These are phyloP conservation scores for Elgaria multicarinata DNA, from an alignment of 2,113 vertebrate genomes.

Conservation along the genomic window DNA sequence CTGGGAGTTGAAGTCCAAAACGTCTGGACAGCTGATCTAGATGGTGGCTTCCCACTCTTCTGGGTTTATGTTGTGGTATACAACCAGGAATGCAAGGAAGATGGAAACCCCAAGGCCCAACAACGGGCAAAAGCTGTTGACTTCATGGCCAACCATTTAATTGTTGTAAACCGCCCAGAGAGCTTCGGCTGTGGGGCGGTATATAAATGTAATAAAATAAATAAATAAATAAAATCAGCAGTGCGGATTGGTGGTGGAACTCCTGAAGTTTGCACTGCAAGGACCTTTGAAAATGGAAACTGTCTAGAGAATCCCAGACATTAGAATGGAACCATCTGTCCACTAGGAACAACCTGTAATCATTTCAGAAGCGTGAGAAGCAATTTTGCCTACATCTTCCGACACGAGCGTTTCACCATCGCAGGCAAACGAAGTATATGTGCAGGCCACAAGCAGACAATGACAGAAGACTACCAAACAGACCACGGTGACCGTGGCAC, in stretches of 20 bases:
- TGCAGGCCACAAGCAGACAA: background rate
- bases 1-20: too few species aligned
- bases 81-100: too few species aligned
- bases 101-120: background rate
- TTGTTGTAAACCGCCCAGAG: too few species aligned
- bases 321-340: background rate
- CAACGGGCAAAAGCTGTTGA: background rate
- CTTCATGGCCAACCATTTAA: too few species aligned
- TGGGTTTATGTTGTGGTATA: background rate
- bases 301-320: too few species aligned
- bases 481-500: background rate
- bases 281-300: background rate
- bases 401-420: background rate
- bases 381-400: background rate
- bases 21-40: background rate
- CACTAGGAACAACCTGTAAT: background rate
- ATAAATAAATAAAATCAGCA: too few species aligned
- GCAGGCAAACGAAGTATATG: background rate
- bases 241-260: background rate
- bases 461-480: background rate
- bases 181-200: too few species aligned
- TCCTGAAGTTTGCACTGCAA: too few species aligned
- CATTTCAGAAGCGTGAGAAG: background rate
- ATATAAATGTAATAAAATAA: too few species aligned
- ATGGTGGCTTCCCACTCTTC: background rate